A percentile compares a stretch with the other conserved stretches of the same genome.
Evolutionary conservation across 2,113 vertebrate species (phyloP).

Genomic region (Callionymus lyra): DNA sequence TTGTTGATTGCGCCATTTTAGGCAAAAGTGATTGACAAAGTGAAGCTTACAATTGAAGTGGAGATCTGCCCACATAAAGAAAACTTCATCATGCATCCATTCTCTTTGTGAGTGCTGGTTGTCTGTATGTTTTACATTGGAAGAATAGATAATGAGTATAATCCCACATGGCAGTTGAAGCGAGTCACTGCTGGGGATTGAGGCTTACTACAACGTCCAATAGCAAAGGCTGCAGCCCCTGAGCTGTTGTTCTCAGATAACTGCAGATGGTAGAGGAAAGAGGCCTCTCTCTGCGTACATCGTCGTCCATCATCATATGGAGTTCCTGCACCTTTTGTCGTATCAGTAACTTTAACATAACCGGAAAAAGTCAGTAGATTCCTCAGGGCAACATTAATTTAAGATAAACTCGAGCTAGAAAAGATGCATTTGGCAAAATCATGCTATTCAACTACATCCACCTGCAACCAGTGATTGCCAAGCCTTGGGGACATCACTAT

Average conservation of each 20-base stretch:
- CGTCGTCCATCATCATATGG: slow-evolving; percentile 11
- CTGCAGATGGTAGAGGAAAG: slow-evolving; percentile 20
- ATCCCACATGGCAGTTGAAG: slow-evolving; percentile 43
- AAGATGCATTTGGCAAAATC: slow-evolving; percentile 9
- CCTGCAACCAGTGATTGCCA: slow-evolving; percentile 32
- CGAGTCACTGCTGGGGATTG: slow-evolving; percentile 24
- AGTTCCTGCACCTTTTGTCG: slow-evolving; percentile 22
- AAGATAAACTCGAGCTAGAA: slow-evolving; percentile 16
- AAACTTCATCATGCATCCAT: too few relatives aligned
- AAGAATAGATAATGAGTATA: slow-evolving; percentile 46
- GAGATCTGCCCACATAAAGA: too few relatives aligned
- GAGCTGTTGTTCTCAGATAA: slow-evolving; percentile 40
- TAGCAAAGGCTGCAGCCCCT: slow-evolving; percentile 23
- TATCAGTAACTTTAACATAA: slow-evolving; percentile 32
- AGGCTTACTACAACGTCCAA: slow-evolving; percentile 34
- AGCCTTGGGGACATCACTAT: slow-evolving; percentile 21
- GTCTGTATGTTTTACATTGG: slow-evolving; percentile 14
- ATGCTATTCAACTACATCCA: slow-evolving; percentile 30
- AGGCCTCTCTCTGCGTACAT: slow-evolving; percentile 37
- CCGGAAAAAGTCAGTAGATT: slow-evolving; percentile 15
- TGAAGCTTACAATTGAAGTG: slow-evolving; percentile 21
- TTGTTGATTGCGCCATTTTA: too few relatives aligned
- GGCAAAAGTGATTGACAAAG: slow-evolving; percentile 14
- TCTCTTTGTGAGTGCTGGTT: too few relatives aligned
- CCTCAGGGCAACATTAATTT: slow-evolving; percentile 15